These are phyloP conservation scores for Hirtodrosophila trivittata DNA, from an alignment of 2,888 invertebrate species.

Conservation along the genomic window DNA sequence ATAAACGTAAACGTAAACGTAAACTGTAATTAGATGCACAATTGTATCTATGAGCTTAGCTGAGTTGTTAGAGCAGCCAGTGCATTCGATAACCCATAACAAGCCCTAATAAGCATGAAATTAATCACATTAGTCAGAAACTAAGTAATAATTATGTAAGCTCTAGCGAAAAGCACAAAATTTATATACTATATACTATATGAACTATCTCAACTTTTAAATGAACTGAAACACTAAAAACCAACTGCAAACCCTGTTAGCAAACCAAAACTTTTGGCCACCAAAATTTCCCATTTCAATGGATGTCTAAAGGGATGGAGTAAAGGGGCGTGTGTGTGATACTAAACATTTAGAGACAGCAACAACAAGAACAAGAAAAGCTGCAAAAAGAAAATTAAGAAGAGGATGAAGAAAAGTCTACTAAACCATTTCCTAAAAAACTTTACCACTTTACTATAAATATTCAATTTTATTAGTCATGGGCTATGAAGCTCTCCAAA, in stretches of 20 bases:
- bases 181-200: constrained; percentile 1
- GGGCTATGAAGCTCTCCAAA: constrained; percentile 25
- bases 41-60: constrained; percentile 57
- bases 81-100: constrained; percentile 36
- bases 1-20: too few relatives aligned
- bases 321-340: constrained; percentile 74
- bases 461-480: constrained; percentile 19
- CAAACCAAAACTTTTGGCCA: constrained; percentile 17
- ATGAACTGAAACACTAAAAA: constrained; percentile 52
- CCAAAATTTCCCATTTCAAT: too few relatives aligned
- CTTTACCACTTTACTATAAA: too few relatives aligned
- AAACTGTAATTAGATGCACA: constrained; percentile 60
- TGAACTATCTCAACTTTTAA: constrained; percentile 48
- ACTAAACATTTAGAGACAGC: constrained; percentile 73
- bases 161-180: constrained; percentile 18
- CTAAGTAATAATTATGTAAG: constrained; percentile 44
- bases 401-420: background rate
- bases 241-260: constrained; percentile 22
- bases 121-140: constrained; percentile 48
- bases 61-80: constrained; percentile 56
- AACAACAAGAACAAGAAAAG: constrained; percentile 36
- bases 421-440: too few relatives aligned
- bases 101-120: constrained; percentile 39
- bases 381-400: background rate
- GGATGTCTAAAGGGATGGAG: constrained; percentile 21